Evolutionary conservation across 1,140 invertebrate species (phyloP), one percentile per base, ranked within the genome.

Genomic region (Drosophila orosa): DNA sequence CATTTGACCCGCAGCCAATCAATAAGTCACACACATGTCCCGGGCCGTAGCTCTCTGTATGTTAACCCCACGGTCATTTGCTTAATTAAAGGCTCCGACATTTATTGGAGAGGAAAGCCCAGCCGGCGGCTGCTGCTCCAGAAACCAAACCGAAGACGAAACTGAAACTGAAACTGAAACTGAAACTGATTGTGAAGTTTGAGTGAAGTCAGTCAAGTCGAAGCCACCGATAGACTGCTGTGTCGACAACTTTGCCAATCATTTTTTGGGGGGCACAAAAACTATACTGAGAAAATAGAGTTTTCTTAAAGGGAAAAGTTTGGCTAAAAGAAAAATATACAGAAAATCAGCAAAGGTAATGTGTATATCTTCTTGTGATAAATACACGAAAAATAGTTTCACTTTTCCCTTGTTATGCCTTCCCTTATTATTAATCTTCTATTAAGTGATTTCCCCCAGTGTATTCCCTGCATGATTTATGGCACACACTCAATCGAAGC

Each of bases 31-130:
- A 87, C 63, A 87, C 63, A 72, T 59, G 54, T 61, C 42, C 13
- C 24, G 31, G 33, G 9, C 29, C 42, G 25, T n/a, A 33, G 25
- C 25, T 48, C 25, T 48, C 44, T 44, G 40, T 45, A 57, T 63
- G 59, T 33, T 52, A 69, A 74, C 65, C 83, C 55, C 40, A 48
- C 50, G 69, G 84, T 61, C 80, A 83, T 87, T 87, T 83, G 79
- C 84, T 87, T 86, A 87, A 86, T 86, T 86, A 86, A 86, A 74
- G 75, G 59, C 71, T 65, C 62, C 68, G 69, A 87, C 33, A 67
- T 62, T 73, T 78, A 75, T 77, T 63, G 66, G 33, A 54, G 45
- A 37, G 48, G 25, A 85, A 78, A 74, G 60, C 47, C 47, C 47
- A 3, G 65, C 81, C 77, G 72, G 47, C 56, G 74, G 52, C 59